Evolutionary conservation across 2,888 invertebrate genomes (phyloP), one percentile per base, ranked within the genome.

Genomic region (Operophtera brumata): DNA sequence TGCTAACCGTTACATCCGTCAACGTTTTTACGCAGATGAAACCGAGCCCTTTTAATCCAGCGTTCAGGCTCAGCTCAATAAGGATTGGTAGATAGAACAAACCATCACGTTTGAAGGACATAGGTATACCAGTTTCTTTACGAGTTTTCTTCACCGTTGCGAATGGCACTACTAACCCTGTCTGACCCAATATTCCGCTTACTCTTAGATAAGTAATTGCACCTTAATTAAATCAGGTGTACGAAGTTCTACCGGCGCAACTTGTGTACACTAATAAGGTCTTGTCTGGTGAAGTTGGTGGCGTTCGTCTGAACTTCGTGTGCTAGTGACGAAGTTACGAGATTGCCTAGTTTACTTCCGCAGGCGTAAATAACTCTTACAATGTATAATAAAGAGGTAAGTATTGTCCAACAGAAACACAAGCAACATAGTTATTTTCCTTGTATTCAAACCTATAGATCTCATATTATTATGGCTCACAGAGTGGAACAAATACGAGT

Each of bases 281-380:
- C 63, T 61, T 60, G 65, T 57, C 57, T 57, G 52, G 42, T 51
- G 55, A 61, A 63, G 59, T 65, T 56, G 53, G 40, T 11, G 35
- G 50, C 40, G 40, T 52, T 44, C 37, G 36, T 47, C 42, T 32
- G 34, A 59, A 59, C 58, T 47, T 56, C 36, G 39, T 25, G 28
- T 56, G 47, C 44, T 30, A 47, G 56, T 52, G 56, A 56, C 40
- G 41, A 56, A 52, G 47, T 56, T 50, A 11, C 30, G 40, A 51
- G 35, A 53, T 53, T 48, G 57, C 14, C 42, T 45, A 41, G 26
- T 43, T n/a, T n/a, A 20, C 20, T 20, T 20, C 20, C 20, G 20
- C 20, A 20, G 20, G 20, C 20, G 4, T n/a, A n/a, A n/a, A n/a
- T n/a, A n/a, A n/a, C n/a, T 20, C 20, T 20, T 20, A n/a, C 20